Evolutionary conservation across 1,140 invertebrate species (phyloP).

Genomic region (Drosophila pseudoobscura): DNA sequence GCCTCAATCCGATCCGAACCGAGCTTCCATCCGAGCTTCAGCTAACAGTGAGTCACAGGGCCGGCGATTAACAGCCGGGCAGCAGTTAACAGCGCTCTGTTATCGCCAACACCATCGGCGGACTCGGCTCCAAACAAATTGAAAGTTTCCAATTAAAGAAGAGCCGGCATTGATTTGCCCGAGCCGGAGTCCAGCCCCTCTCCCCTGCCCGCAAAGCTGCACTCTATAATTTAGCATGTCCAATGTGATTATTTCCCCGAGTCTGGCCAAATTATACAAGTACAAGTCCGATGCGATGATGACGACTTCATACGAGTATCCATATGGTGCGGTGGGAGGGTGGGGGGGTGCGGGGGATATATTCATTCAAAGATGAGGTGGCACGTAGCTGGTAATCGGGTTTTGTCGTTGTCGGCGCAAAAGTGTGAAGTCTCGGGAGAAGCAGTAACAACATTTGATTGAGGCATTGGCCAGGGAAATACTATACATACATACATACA

Average conservation of each 20-base stretch:
- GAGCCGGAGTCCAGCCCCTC: not conserved
- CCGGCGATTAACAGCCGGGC: conserved; percentile 35
- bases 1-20: too few species aligned
- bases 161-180: conserved; percentile 62
- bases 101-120: conserved; percentile 72
- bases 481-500: too few species aligned
- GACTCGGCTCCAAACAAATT: conserved; percentile 39
- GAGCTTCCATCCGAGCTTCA: not conserved
- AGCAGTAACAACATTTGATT: conserved; percentile 55
- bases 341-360: not conserved
- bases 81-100: conserved; percentile 59
- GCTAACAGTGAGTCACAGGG: conserved; percentile 59
- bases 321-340: not conserved
- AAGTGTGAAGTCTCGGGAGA: conserved; percentile 69
- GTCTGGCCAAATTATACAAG: conserved; percentile 56
- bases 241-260: conserved; percentile 68
- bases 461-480: conserved; percentile 41
- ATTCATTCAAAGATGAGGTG: conserved; percentile 7
- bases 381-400: conserved; percentile 10
- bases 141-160: conserved; percentile 72
- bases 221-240: conserved; percentile 70
- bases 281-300: conserved; percentile 13
- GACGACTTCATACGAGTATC: conserved; percentile 66
- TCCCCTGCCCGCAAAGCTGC: conserved; percentile 24
- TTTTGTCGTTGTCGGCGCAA: conserved; percentile 55